Conservation (phyloP, 2,113 vertebrate species). For the Micromys minutus region DNA sequence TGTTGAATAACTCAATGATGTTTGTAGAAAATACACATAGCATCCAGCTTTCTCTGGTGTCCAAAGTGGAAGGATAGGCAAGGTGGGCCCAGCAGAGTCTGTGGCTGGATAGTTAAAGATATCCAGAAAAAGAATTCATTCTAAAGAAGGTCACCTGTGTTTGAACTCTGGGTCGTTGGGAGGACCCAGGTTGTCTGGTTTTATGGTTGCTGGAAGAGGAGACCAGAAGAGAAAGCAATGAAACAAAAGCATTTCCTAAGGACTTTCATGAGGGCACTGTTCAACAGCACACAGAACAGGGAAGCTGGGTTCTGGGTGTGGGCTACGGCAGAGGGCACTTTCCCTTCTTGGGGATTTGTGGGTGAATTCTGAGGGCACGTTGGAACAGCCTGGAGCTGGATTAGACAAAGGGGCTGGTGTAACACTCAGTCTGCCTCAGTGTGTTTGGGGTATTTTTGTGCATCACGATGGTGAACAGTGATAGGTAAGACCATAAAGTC, state of each 20-base stretch:
- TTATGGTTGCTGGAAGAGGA: neutral
- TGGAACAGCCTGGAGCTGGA: neutral
- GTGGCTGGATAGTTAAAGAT: neutral
- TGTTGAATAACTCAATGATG: neutral
- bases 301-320: neutral
- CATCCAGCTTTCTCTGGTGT: neutral
- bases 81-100: neutral
- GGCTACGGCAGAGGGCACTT: neutral
- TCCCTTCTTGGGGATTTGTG: neutral
- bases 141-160: neutral
- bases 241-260: constrained; percentile 18
- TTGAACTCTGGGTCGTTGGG: neutral
- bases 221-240: neutral
- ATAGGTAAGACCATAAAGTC: neutral
- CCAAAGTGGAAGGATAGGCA: neutral
- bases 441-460: neutral
- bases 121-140: neutral
- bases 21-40: neutral
- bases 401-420: neutral
- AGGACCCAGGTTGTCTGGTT: neutral
- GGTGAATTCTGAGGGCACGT: neutral
- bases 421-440: neutral
- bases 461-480: no score
- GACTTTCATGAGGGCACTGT: constrained; percentile 27
- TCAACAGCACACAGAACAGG: neutral